A percentile compares a stretch with the other conserved stretches of the same genome.
These are phyloP conservation scores for Sinopyrophorus schimmeli DNA, from an alignment of 2,888 invertebrate genomes.

Conservation along the genomic window DNA sequence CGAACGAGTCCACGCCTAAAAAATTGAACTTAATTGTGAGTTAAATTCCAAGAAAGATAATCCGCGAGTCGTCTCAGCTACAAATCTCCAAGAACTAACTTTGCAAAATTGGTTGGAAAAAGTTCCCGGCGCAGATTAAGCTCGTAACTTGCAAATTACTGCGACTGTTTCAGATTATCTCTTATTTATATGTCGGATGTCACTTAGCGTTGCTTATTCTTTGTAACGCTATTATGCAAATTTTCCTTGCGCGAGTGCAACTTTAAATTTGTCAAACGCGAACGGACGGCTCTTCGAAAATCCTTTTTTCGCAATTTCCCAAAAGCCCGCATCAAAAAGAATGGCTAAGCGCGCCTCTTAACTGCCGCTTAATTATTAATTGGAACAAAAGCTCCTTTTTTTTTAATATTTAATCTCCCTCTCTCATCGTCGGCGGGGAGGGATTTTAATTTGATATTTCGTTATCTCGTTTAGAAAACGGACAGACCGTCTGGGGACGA, in stretches of 20 bases:
- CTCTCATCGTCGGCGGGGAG: constrained; percentile 9
- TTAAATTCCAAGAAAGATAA: constrained; percentile 47
- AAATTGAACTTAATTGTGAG: constrained; percentile 49
- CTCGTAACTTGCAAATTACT: constrained; percentile 39
- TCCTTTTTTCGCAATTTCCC: neutral
- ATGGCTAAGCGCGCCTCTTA: constrained; percentile 17
- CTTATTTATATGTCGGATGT: constrained; percentile 35
- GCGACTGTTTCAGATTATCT: constrained; percentile 31
- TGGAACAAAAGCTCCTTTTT: constrained; percentile 10
- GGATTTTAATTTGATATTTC: constrained; percentile 19
- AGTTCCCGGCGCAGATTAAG: constrained; percentile 38
- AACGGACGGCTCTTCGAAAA: neutral
- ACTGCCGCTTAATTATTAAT: constrained; percentile 22
- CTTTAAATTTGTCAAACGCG: neutral
- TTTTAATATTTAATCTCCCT: constrained; percentile 16
- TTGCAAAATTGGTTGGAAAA: constrained; percentile 19
- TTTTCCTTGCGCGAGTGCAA: neutral
- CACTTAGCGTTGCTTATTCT: constrained; percentile 22
- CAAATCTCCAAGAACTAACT: constrained; percentile 40
- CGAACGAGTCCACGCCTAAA: too few species aligned
- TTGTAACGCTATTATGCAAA: constrained; percentile 23
- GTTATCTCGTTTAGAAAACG: constrained; percentile 2
- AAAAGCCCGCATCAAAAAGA: constrained; percentile 10
- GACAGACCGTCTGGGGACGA: constrained; percentile 5
- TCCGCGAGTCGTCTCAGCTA: constrained; percentile 40